Evolutionary conservation across 2,888 invertebrate genomes (phyloP).

Genomic region (Amphipyra tragopoginis): DNA sequence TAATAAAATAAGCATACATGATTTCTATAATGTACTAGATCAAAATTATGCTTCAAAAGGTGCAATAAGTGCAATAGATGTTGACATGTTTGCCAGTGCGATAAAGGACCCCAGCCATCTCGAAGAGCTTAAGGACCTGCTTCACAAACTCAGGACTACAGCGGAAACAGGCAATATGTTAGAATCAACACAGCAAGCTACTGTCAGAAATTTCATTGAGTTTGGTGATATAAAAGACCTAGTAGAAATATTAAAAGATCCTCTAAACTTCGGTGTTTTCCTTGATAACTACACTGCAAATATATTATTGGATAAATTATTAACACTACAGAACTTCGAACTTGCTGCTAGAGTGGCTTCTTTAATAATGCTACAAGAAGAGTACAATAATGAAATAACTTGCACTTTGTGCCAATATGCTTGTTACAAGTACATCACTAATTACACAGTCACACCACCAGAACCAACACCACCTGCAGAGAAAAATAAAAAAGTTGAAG

Average conservation of each 20-base stretch:
- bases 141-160: constrained; percentile 93
- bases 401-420: constrained; percentile 93
- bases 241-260: constrained; percentile 93
- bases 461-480: constrained; percentile 60
- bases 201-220: constrained; percentile 91
- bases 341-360: constrained; percentile 94
- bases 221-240: constrained; percentile 91
- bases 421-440: constrained; percentile 92
- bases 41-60: constrained; percentile 91
- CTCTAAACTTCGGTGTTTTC: constrained; percentile 96
- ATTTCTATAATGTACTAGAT: constrained; percentile 93
- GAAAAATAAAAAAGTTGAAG: constrained; percentile 86
- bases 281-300: constrained; percentile 95
- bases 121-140: constrained; percentile 93
- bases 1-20: constrained; percentile 91
- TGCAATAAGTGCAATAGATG: constrained; percentile 93
- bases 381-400: constrained; percentile 93
- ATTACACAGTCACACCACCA: constrained; percentile 63
- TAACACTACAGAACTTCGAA: constrained; percentile 92
- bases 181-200: constrained; percentile 95
- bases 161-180: constrained; percentile 92
- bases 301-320: constrained; percentile 94
- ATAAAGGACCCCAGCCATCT: constrained; percentile 88
- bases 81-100: constrained; percentile 95
- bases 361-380: constrained; percentile 97